A percentile compares a stretch with the other conserved stretches of the same genome.
Evolutionary conservation across 2,797 vertebrate species (phyloP).

Genomic region (Sebastes minor): DNA sequence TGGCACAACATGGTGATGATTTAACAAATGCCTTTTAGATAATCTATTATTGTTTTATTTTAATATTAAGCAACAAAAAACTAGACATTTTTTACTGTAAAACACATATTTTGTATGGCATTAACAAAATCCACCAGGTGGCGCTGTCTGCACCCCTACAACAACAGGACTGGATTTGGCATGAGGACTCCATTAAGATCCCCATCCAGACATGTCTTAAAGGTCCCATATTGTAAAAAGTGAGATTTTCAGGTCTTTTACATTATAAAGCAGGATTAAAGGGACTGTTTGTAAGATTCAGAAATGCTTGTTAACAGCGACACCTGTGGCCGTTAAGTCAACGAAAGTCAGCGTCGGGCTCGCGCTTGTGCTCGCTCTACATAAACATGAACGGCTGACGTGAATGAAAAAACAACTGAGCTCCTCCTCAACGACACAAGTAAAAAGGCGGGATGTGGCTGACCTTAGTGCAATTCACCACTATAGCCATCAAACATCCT

Average conservation of each 20-base stretch:
- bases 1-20: not conserved
- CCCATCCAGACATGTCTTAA: not conserved
- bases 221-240: too few relatives aligned
- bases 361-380: too few relatives aligned
- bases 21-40: not conserved
- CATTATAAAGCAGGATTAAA: too few relatives aligned
- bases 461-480: slow-evolving; percentile 26
- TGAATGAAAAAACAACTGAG: slow-evolving; percentile 85
- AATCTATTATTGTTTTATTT: not conserved
- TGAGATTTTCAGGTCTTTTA: too few relatives aligned
- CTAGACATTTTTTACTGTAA: not conserved
- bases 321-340: too few relatives aligned
- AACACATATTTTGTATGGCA: not conserved
- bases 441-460: slow-evolving; percentile 57
- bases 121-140: slow-evolving; percentile 48
- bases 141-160: slow-evolving; percentile 3
- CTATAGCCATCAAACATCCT: not conserved
- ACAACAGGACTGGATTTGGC: not conserved
- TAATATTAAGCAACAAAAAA: not conserved
- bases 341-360: too few relatives aligned
- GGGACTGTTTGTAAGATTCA: too few relatives aligned
- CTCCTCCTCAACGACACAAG: slow-evolving; percentile 81
- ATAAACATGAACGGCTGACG: slow-evolving; percentile 70
- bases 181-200: not conserved
- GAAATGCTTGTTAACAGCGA: too few relatives aligned